phyloP scores from a whole-genome alignment of 2,113 vertebrate genomes.

The Lagopus muta region DNA sequence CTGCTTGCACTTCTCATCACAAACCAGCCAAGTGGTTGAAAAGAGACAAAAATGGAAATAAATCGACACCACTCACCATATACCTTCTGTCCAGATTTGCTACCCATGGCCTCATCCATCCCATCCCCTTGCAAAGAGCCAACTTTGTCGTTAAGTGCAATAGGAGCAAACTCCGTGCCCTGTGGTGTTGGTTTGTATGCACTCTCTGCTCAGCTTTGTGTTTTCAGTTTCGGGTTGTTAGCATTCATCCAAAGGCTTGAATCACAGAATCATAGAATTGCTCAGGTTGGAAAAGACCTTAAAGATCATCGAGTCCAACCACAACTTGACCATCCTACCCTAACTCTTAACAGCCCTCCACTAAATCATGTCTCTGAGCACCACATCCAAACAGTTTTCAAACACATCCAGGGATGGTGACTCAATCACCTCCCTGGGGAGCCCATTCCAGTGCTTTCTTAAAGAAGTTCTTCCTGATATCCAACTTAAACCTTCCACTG shows the following conservation, averaged over 20 bases:
- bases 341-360: no score
- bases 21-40: neutral
- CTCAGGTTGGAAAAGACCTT: no score
- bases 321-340: no score
- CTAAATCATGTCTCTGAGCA: no score
- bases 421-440: no score
- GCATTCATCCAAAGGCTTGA: neutral
- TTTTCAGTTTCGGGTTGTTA: neutral
- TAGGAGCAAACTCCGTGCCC: rapidly evolving
- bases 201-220: rapidly evolving
- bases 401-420: no score
- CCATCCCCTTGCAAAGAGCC: neutral
- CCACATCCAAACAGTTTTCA: no score
- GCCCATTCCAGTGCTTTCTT: no score
- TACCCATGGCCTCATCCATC: neutral
- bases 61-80: neutral
- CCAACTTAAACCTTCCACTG: no score
- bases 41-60: neutral
- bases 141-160: neutral
- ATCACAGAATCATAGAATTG: no score
- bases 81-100: neutral
- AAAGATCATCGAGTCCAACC: no score
- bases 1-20: neutral
- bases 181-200: rapidly evolving
- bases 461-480: no score